phyloP scores from a whole-genome alignment of 2,888 invertebrate genomes.

The Spialia ferax region DNA sequence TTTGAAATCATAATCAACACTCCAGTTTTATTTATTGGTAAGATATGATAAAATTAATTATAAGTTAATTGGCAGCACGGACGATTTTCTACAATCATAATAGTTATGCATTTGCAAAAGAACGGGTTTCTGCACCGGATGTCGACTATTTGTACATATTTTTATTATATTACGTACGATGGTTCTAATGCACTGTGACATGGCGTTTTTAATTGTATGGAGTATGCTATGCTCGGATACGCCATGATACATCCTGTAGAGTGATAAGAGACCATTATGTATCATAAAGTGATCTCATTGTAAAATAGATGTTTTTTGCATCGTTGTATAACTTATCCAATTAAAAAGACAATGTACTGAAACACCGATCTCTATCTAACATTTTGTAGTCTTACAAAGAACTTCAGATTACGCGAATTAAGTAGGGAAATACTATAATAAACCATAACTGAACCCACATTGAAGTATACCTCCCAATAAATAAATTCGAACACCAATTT shows the following conservation, averaged over 20 bases:
- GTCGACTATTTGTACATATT: constrained; percentile 53
- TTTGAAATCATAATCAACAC: no score
- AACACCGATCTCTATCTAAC: constrained; percentile 5
- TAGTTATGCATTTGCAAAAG: constrained; percentile 29
- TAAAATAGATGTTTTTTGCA: constrained; percentile 30
- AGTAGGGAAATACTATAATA: no score
- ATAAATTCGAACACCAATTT: no score
- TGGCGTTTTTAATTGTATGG: constrained; percentile 42
- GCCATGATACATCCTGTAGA: constrained; percentile 14
- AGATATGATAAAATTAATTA: no score
- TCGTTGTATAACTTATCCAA: constrained; percentile 20
- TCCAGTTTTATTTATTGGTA: no score
- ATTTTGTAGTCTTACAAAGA: neutral
- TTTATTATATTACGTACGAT: constrained; percentile 47
- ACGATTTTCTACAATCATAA: constrained; percentile 43
- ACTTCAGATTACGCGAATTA: neutral
- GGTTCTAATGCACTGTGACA: constrained; percentile 46
- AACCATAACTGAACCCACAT: no score
- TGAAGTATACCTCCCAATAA: no score
- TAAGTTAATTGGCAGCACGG: no score
- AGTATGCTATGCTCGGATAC: constrained; percentile 19
- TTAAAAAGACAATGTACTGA: constrained; percentile 3
- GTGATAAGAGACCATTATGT: constrained; percentile 33
- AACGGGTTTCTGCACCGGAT: constrained; percentile 57
- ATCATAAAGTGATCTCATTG: constrained; percentile 38